Evolutionary conservation across 2,797 vertebrate species (phyloP), one percentile per base, ranked within the genome.

Genomic region (Calcarius lapponicus): DNA sequence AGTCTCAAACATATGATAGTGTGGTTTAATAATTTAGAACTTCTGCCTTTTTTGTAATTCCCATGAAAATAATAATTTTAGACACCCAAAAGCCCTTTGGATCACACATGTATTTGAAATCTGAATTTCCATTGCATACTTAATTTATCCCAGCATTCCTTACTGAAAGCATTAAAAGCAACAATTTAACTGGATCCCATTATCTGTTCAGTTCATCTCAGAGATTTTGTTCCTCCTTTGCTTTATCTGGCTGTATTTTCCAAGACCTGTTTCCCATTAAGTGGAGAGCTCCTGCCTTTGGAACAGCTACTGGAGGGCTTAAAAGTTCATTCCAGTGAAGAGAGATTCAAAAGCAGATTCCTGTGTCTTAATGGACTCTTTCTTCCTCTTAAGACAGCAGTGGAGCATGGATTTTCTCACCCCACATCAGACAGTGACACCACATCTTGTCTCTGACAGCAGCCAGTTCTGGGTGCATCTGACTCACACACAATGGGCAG

Each of bases 201-300:
- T 79, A 43, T 91, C 70, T 61, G 38, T 90, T 67, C 81, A 86
- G 32, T 5, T 58, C 45, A 53, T 71, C 57, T 90, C 29, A 70
- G 50, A 72, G 69, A 69, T 47, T 92, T 38, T 79, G n/a, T 47
- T 64, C 22, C 66, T 90, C 29, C 29, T 91, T 70, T 93, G 58
- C 53, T 93, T 88, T 91, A 82, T 86, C 91, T 94, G 87, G 84
- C 64, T 14, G 2, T 42, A 31, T 73, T 87, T 95, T 80, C 58
- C 0, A 1, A 88, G 79, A 76, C 64, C 80, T 96, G 95, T 95
- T 96, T 94, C 58, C 57, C n/a, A 95, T 92, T 90, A 97, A 72
- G n/a, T 38, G 72, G 36, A 95, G 57, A 81, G 75, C 65, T 92
- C 70, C 71, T 58, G 50, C 64, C 58, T 90, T 94, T 93, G 79